Percentiles rank a stretch among this genome's conserved stretches.
Evolutionary conservation across 2,113 vertebrate genomes (phyloP).

Genomic region (Buteo buteo): DNA sequence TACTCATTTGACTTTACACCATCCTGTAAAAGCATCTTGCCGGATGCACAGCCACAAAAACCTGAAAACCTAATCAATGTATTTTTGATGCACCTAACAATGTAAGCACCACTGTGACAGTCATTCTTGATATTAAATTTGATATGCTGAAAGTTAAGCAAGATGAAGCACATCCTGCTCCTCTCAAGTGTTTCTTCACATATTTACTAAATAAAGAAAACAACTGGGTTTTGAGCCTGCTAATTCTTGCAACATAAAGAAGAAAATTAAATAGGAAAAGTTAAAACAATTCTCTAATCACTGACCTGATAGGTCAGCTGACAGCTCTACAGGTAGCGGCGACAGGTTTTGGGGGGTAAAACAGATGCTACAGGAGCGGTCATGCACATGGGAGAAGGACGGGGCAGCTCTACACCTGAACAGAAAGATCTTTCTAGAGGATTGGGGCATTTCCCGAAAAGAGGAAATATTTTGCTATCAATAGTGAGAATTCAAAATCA

Average conservation of each 20-base stretch:
- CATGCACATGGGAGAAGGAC: neutral
- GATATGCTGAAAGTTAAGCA: neutral
- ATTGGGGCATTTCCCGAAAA: neutral
- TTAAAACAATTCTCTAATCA: neutral
- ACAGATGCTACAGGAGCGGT: neutral
- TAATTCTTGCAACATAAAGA: neutral
- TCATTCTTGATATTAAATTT: neutral
- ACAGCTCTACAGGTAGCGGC: neutral
- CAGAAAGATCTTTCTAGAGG: neutral
- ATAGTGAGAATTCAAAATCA: neutral
- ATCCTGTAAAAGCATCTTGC: neutral
- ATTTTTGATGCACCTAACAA: neutral
- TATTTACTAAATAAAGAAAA: neutral
- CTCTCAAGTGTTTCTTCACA: neutral
- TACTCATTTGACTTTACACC: neutral
- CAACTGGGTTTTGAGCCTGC: neutral
- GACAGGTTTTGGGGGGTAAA: fast-evolving
- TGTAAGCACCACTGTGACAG: neutral
- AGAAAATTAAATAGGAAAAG: neutral
- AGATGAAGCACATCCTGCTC: neutral
- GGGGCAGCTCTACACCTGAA: neutral
- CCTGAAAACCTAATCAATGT: neutral
- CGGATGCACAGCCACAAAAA: neutral
- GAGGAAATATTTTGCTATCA: neutral
- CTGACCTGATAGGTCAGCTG: neutral